Evolutionary conservation across 2,888 invertebrate species (phyloP).

Genomic region (Atherix ibis): DNA sequence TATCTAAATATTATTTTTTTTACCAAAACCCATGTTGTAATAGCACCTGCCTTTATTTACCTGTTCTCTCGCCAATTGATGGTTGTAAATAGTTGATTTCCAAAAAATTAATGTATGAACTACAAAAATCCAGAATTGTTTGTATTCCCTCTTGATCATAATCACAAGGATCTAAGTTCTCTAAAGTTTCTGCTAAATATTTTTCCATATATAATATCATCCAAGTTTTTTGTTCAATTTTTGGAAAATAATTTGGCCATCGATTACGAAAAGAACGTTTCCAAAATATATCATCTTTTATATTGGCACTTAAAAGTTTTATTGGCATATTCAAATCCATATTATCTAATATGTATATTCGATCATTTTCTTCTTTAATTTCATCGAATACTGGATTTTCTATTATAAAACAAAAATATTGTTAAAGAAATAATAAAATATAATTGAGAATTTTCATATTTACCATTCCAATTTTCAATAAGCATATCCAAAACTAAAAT

Average conservation of each 20-base stretch:
- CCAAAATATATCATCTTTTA: constrained; percentile 30
- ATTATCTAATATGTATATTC: constrained; percentile 27
- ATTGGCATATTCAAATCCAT: constrained; percentile 25
- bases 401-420: constrained; percentile 11
- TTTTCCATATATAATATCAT: constrained; percentile 32
- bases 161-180: constrained; percentile 25
- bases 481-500: constrained; percentile 26
- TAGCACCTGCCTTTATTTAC: constrained; percentile 7
- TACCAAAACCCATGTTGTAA: background rate
- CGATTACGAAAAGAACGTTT: constrained; percentile 24
- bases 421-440: background rate
- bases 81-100: constrained; percentile 29
- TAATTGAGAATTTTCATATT: constrained; percentile 7
- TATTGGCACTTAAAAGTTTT: constrained; percentile 23
- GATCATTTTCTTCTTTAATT: constrained; percentile 23
- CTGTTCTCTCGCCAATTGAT: constrained; percentile 16
- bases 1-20: background rate
- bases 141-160: constrained; percentile 27
- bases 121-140: constrained; percentile 26
- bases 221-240: constrained; percentile 17
- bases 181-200: constrained; percentile 31
- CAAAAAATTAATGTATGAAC: constrained; percentile 26
- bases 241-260: constrained; percentile 20
- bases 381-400: constrained; percentile 25
- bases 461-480: constrained; percentile 27